Evolutionary conservation across 2,113 vertebrate genomes (phyloP), one percentile per base, ranked within the genome.

Genomic region (Apistogramma diplotaenia): DNA sequence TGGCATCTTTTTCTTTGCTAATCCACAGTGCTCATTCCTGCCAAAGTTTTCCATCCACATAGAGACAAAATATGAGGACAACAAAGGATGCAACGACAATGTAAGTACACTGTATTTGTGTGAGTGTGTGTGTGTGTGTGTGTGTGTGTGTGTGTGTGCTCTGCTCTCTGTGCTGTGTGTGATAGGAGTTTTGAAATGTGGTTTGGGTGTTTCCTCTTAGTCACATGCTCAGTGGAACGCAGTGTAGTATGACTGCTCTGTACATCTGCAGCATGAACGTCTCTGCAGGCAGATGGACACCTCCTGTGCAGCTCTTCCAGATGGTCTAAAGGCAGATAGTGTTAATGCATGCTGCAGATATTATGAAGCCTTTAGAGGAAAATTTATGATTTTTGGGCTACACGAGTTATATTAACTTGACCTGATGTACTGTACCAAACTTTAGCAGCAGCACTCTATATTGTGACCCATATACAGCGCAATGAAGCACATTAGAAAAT

Each of bases 41-140:
- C 93, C 93, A 82, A 94, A 94, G 85, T 94, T 94, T 77, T 94
- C 93, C 85, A 94, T 94, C 83, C 93, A 94, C 87, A 94, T 94
- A 94, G 93, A 93, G 89, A 94, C 93, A 33, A 94, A 94, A 76
- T 94, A 94, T 2, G 93, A 94, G 79, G 93, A 94, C 91, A 94
- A 94, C 91, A 94, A 94, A 87, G 93, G 93, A 59, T 87, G 81
- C 89, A 94, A 94, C 51, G 87, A 93, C 83, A 92, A 94, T 33
- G 93, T 94, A 78, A 93, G 93, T 93, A 72, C 16, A 40, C 8
- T 11, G 11, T 37, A 5, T 23, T 4, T 37, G 35, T 37, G 35
- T 37, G 9, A 10, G 35, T 35, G 6, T 37, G 35, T 27, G 6
- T 46, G 6, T 23, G 6, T 27, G 6, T 46, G 8, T 23, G 31